Evolutionary conservation across 2,888 invertebrate genomes (phyloP).

Genomic region (Monochamus alternatus): DNA sequence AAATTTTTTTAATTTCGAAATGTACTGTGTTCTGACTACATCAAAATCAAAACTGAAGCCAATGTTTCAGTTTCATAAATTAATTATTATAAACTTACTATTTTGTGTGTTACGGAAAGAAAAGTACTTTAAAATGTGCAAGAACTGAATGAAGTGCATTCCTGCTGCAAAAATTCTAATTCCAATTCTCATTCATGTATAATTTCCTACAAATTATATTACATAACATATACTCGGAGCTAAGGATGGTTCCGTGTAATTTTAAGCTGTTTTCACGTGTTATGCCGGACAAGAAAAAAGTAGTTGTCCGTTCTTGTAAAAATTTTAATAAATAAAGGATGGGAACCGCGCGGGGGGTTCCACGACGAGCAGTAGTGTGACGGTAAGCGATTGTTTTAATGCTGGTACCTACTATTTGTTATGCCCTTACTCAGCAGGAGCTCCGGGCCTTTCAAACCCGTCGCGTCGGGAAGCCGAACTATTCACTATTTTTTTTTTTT

Average conservation of each 20-base stretch:
- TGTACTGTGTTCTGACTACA: too few relatives aligned
- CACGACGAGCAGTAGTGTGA: constrained; percentile 17
- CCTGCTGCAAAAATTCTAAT: too few relatives aligned
- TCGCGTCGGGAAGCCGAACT: constrained; percentile 45
- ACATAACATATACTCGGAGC: not conserved
- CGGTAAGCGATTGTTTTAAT: constrained; percentile 25
- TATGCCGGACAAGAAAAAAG: constrained; percentile 15
- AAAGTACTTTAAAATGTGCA: too few relatives aligned
- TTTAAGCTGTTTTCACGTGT: constrained; percentile 26
- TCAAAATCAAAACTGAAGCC: too few relatives aligned
- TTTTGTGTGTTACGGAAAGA: too few relatives aligned
- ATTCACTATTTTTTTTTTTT: constrained; percentile 38
- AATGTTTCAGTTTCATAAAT: too few relatives aligned
- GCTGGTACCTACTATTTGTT: constrained; percentile 29
- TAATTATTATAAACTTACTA: too few relatives aligned
- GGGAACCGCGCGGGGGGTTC: constrained; percentile 7
- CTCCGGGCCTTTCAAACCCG: constrained; percentile 31
- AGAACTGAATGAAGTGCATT: too few relatives aligned
- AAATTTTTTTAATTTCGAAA: too few relatives aligned
- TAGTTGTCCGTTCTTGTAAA: constrained; percentile 13
- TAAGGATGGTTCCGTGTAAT: constrained; percentile 23
- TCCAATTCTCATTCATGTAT: too few relatives aligned
- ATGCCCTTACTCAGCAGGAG: constrained; percentile 26
- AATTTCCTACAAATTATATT: too few relatives aligned
- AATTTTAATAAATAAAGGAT: constrained; percentile 1